Evolutionary conservation across 2,797 vertebrate species (phyloP), one percentile per base, ranked within the genome.

Genomic region (Bradypodion ventrale): DNA sequence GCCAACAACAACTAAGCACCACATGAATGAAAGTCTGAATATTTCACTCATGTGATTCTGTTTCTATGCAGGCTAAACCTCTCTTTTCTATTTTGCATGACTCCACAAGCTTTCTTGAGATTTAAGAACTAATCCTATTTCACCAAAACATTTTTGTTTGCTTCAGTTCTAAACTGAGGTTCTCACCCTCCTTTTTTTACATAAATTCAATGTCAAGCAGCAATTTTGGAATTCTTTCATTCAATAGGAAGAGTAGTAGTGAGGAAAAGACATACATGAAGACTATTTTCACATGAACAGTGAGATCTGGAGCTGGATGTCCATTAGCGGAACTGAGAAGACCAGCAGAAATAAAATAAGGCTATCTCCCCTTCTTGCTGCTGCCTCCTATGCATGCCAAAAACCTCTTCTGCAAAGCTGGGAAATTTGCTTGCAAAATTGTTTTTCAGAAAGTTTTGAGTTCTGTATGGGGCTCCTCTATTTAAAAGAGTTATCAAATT

Each of bases 41-140:
- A 93, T 83, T 91, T 87, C 82, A 82, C 93, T 96, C 95, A 95
- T 94, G 95, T 93, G 96, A 95, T 89, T 93, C 85, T 73, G 95
- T 96, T 95, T 94, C 93, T 92, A 90, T 86, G 86, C 85, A 92
- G 91, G 94, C 85, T 94, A 94, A 94, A 94, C 90, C 93, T 88
- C 89, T 91, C 90, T 93, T 84, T 91, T 92, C 92, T 65, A 49
- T 93, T 93, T 91, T 92, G 92, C 89, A 90, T 92, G 93, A 93
- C 92, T 94, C 92, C 92, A 91, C 92, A 85, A 91, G 95, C 92
- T 95, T 94, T 95, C 88, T 93, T 88, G 86, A 93, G 95, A 94
- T 91, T 96, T 96, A 95, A 93, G 87, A 77, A 89, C 92, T 96
- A 96, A 96, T 96, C 96, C 95, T 96, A 93, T 95, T 95, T 95